phyloP scores from a whole-genome alignment of 2,113 vertebrate genomes.

The Barnardius zonarius region DNA sequence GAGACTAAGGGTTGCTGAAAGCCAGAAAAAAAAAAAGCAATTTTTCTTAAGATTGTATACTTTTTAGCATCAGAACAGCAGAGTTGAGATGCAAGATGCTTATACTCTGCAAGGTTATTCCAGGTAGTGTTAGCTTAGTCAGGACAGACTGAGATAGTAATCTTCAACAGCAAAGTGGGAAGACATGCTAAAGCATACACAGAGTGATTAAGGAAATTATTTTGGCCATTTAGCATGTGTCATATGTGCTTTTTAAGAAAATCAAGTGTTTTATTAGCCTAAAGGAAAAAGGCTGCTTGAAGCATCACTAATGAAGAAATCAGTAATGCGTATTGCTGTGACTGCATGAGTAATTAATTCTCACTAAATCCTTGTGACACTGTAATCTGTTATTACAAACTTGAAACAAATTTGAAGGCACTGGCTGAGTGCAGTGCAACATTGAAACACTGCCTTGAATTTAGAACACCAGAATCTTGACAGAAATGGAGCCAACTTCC shows the following conservation, averaged over 20 bases:
- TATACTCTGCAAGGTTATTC: background rate
- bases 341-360: slow-evolving; percentile 11
- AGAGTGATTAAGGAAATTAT: background rate
- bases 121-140: background rate
- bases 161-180: background rate
- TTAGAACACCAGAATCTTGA: background rate
- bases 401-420: slow-evolving; percentile 3
- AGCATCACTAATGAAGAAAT: background rate
- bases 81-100: accelerated
- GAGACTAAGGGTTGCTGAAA: background rate
- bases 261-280: background rate
- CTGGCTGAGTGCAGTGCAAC: background rate
- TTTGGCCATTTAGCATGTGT: background rate
- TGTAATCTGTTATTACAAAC: background rate
- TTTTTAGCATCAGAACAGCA: background rate
- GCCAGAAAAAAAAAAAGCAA: background rate
- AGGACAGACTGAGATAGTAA: background rate
- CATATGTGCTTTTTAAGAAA: background rate
- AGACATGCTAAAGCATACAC: background rate
- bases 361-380: background rate
- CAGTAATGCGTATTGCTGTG: background rate
- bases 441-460: background rate
- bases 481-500: background rate
- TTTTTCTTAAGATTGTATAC: background rate
- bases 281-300: background rate